Percentiles rank a stretch among this genome's conserved stretches.
Conservation (phyloP, 2,113 vertebrate genomes). For the Furnarius figulus region DNA sequence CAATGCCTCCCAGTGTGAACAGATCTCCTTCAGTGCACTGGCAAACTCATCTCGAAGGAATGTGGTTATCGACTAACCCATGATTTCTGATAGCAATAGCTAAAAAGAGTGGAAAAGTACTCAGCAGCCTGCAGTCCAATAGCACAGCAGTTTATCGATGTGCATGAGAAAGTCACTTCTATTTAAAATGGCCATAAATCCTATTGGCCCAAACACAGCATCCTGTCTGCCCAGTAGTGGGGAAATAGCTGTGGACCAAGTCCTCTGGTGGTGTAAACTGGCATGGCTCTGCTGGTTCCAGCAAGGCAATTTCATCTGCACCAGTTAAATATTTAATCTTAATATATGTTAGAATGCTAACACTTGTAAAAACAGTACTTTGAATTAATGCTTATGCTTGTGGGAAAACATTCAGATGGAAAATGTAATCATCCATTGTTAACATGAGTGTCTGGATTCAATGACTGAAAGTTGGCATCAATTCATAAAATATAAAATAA, state of each 20-base stretch:
- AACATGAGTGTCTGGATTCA: constrained; percentile 7
- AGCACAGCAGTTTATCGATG: background rate
- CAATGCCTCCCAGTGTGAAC: constrained; percentile 42
- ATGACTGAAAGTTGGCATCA: constrained; percentile 5
- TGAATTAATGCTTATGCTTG: background rate
- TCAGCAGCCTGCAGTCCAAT: constrained; percentile 8
- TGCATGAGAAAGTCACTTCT: constrained; percentile 4
- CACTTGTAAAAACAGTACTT: background rate
- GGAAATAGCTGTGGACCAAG: background rate
- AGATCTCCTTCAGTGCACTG: constrained; percentile 37
- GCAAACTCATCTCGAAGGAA: constrained; percentile 51
- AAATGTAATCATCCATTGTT: constrained; percentile 36
- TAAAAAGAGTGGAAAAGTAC: constrained; percentile 58
- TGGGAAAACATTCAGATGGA: constrained; percentile 7
- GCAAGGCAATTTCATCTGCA: background rate
- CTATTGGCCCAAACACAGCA: background rate
- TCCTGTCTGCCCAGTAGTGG: background rate
- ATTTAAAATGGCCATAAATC: constrained; percentile 41
- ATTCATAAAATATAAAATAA: constrained; percentile 25
- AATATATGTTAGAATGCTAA: background rate
- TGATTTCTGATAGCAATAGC: constrained; percentile 46
- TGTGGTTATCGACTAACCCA: constrained; percentile 38
- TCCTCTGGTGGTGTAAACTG: background rate
- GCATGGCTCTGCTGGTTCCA: background rate
- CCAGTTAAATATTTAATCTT: background rate